Evolutionary conservation across 92 coral and sea anemone species (phyloP).

Genomic region (Virgularia gustaviana): DNA sequence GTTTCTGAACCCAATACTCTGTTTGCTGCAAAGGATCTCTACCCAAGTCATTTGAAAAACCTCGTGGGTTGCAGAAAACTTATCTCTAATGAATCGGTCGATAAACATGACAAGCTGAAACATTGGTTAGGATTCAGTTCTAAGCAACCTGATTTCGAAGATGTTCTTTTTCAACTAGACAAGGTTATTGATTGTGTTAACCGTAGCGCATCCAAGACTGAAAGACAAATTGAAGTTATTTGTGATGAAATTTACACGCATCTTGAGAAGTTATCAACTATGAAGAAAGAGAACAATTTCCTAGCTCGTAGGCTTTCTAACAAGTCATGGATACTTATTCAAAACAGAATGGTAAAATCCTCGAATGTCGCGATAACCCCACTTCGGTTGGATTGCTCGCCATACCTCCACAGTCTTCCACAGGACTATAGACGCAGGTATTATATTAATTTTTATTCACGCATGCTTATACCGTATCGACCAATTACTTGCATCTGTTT

Average conservation of each 20-base stretch:
- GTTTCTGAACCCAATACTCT: constrained; percentile 8
- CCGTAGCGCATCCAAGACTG: neutral
- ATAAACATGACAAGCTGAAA: neutral
- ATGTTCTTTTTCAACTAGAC: constrained; percentile 27
- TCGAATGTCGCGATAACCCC: constrained; percentile 12
- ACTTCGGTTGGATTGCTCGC: constrained; percentile 33
- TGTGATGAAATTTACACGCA: constrained; percentile 5
- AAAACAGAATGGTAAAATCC: constrained; percentile 11
- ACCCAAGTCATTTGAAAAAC: constrained; percentile 27
- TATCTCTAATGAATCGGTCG: constrained; percentile 39
- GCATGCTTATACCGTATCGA: too few species aligned
- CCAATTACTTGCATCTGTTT: too few species aligned
- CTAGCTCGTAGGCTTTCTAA: constrained; percentile 9
- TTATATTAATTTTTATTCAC: too few species aligned
- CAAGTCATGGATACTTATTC: constrained; percentile 25
- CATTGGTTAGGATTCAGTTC: constrained; percentile 6
- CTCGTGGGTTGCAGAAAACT: constrained; percentile 64
- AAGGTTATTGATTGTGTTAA: constrained; percentile 1
- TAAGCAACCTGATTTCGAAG: constrained; percentile 16
- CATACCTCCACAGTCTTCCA: constrained; percentile 44
- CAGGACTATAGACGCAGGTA: constrained; percentile 17
- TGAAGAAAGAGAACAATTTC: neutral
- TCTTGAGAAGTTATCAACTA: constrained; percentile 13
- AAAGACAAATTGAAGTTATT: neutral
- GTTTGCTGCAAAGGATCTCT: constrained; percentile 59